Conservation (phyloP, 1,140 invertebrate species). For the Drosophila pseudoananassae region DNA sequence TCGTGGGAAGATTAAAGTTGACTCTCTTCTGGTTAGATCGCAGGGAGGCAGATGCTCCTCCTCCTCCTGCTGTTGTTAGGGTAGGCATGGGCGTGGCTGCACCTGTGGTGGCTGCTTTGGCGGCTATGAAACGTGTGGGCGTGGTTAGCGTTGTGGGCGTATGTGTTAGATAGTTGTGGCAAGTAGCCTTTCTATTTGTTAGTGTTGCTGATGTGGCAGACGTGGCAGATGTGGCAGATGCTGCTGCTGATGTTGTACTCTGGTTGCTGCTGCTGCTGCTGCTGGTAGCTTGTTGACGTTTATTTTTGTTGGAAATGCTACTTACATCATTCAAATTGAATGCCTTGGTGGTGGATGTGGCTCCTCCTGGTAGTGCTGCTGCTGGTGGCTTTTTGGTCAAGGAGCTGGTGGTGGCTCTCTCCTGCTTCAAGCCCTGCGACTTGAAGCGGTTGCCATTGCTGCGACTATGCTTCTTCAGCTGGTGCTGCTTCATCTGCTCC, state of each 20-base stretch:
- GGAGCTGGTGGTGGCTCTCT: neutral
- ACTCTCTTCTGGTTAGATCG: conserved; percentile 54
- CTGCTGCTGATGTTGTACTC: conserved; percentile 14
- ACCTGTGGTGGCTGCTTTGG: conserved; percentile 59
- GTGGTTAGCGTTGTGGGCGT: conserved; percentile 72
- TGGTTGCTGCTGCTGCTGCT: conserved; percentile 38
- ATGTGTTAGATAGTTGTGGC: conserved; percentile 27
- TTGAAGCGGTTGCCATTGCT: conserved; percentile 37
- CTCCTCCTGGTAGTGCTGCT: conserved; percentile 5
- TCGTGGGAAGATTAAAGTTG: conserved; percentile 72
- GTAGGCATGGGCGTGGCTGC: conserved; percentile 33
- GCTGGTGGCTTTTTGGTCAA: conserved; percentile 2
- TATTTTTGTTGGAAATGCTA: conserved; percentile 70
- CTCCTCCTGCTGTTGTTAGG: conserved; percentile 4
- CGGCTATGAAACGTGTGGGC: conserved; percentile 71
- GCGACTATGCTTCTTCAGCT: conserved; percentile 14
- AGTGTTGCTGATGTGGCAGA: conserved; percentile 29
- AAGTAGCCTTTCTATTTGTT: conserved; percentile 44
- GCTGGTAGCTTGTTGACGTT: conserved; percentile 71
- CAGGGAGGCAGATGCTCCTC: neutral
- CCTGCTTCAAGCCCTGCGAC: conserved; percentile 41
- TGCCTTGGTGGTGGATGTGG: conserved; percentile 42
- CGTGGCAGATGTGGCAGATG: conserved; percentile 23
- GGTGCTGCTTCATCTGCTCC: conserved; percentile 2
- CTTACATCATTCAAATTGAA: conserved; percentile 81